Evolutionary conservation across 2,797 vertebrate species (phyloP).

Genomic region (Galagoides demidoff): DNA sequence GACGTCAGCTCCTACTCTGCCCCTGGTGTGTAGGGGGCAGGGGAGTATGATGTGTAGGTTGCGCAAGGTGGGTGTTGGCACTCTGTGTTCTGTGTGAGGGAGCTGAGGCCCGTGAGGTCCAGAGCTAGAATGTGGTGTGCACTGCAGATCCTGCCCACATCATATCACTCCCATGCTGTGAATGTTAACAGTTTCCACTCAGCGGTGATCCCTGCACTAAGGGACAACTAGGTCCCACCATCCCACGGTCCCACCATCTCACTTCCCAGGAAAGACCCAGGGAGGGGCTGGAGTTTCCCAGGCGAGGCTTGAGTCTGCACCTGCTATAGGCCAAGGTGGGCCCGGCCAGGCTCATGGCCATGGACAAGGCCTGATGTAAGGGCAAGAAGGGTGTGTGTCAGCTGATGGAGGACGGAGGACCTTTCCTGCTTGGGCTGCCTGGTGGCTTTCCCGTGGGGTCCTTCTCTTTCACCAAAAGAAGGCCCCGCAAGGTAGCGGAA

Average conservation of each 20-base stretch:
- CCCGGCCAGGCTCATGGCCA: constrained; percentile 18
- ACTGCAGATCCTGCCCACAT: accelerated
- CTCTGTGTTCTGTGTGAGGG: not conserved
- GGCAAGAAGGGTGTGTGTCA: not conserved
- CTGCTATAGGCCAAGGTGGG: constrained; percentile 55
- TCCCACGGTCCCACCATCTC: not conserved
- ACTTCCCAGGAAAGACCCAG: not conserved
- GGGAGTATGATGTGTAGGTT: not conserved
- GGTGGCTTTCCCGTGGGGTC: not conserved
- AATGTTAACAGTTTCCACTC: not conserved
- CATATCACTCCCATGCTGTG: accelerated
- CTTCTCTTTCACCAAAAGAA: not conserved
- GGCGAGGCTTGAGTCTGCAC: not conserved
- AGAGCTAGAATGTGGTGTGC: accelerated
- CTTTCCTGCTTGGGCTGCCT: not conserved
- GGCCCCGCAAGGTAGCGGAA: not conserved
- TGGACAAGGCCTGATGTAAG: not conserved
- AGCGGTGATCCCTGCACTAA: not conserved
- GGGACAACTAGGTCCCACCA: not conserved
- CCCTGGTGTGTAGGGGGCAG: accelerated
- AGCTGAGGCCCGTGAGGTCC: not conserved
- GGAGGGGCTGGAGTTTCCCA: not conserved
- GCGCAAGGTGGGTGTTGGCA: accelerated
- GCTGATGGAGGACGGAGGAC: accelerated
- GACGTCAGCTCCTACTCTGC: accelerated